Base-by-base conservation (phyloP, 2,888 invertebrate genomes). In the Taenaris catops region DNA sequence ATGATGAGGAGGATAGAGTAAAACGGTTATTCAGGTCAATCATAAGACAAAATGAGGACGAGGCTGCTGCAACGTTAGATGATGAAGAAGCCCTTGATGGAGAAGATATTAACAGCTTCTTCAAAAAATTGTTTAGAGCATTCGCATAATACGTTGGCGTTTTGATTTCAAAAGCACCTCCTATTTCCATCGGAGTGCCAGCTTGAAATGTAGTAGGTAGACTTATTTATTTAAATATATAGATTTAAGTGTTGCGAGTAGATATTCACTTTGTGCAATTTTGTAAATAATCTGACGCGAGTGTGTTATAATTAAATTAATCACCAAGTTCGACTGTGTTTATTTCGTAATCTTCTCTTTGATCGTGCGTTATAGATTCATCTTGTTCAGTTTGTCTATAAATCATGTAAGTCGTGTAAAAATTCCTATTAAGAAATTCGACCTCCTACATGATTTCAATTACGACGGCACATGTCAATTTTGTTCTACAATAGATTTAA, bases 211-310 rank as follows among this genome's bases (percentile, higher is more conserved):
- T 46, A 44, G 49, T 58, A 56, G 37, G 37, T 38, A 42, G 32
- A 38, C 42, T 38, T 43, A 41, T 47, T 35, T 38, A 33, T 45
- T 32, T 7, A 33, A 17, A 41, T 31, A 45, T 41, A 35, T 49
- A 44, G 34, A 31, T 37, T 23, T 49, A 47, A 53, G 49, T 46
- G 41, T 38, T 41, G 38, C 11, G 27, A 58, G 31, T 49, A 48
- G 41, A 34, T 14, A 35, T 67, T 62, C 74, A 79, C 78, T 79
- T 80, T 78, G 83, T 83, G 83, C 83, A 81, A 78, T 79, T 79
- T 78, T 84, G 80, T 83, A 81, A 78, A 81, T 81, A 81, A 53
- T 36, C 45, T 58, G 53, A 53, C 48, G 53, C 44, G 54, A 38
- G 41, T 47, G 38, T 54, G 48, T 45, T 49, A 41, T 51, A 53